Evolutionary conservation across 2,113 vertebrate species (phyloP), one percentile per base, ranked within the genome.

Genomic region (Orthochromis indermauri): DNA sequence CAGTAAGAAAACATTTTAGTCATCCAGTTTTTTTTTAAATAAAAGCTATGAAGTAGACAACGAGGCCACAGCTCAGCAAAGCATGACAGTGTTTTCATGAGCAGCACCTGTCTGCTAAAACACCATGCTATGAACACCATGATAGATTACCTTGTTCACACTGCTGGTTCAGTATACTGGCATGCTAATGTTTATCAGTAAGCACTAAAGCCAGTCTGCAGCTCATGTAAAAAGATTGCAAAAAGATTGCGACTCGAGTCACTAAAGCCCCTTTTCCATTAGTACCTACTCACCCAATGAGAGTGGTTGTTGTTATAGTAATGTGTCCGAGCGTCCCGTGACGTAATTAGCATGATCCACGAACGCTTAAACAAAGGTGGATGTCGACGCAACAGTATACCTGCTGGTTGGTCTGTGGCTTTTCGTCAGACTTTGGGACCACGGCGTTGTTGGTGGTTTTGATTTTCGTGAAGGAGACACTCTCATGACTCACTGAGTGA

Each of bases 321-420:
- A 66, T 37, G 61, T 8, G 17, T 37, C 33, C 0, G 19, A 21
- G 1, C 7, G 1, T 66, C 61, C 61, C 4, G 7, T 66, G 51
- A 53, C 10, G 3, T 3, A 53, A 53, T 21, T 53, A 53, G 51
- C 10, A 11, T 53, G 33, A 21, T 4, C 10, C 33, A 37, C 2
- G 4, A 21, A 66, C 3, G 0, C 61, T 37, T 37, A 37, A 66
- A 66, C 61, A 66, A 66, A 37, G 61, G 3, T 66, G 61, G 33
- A 66, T 37, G 33, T 63, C 6, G 17, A 63, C 2, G 2, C 31
- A 63, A 63, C 28, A 7, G 5, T 2, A 37, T 37, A 37, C 33
- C 33, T 66, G 10, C 61, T 66, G 61, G 33, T 37, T 37, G 7
- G 1, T 66, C 33, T 37, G 61, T 12, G 2, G 6, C 61, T 66